These are phyloP conservation scores for Chamaetylas fuelleborni DNA, from an alignment of 2,113 vertebrate species.

Conservation along the genomic window DNA sequence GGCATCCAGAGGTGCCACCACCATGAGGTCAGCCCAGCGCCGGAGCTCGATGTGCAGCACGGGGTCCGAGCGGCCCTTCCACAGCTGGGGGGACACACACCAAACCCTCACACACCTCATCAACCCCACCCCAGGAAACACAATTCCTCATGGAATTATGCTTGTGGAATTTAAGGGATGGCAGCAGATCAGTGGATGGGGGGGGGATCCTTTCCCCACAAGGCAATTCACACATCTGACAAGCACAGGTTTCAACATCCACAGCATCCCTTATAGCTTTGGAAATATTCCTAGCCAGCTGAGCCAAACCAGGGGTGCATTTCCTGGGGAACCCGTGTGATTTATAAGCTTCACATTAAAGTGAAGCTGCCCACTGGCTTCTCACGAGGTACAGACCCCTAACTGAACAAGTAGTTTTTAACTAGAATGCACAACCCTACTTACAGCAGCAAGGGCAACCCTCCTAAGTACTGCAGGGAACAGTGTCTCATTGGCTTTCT, in stretches of 20 bases:
- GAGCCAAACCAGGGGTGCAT: neutral
- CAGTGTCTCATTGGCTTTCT: neutral
- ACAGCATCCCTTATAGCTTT: neutral
- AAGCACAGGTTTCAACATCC: neutral
- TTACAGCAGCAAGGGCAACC: neutral
- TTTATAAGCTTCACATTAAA: neutral
- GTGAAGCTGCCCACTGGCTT: neutral
- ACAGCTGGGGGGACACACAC: constrained; percentile 74
- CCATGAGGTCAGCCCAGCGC: constrained; percentile 90
- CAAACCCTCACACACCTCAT: neutral
- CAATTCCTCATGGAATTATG: neutral
- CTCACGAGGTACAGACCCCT: neutral
- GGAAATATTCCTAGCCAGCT: neutral
- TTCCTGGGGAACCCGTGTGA: neutral
- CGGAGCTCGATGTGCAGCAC: constrained; percentile 93
- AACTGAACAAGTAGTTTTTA: neutral
- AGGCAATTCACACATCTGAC: neutral
- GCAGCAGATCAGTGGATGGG: rapidly evolving
- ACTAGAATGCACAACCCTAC: no score
- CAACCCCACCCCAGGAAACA: neutral
- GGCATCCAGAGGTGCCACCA: constrained; percentile 93
- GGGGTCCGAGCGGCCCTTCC: constrained; percentile 85
- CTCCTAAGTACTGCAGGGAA: neutral
- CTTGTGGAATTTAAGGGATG: neutral
- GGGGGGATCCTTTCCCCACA: neutral